Conservation (phyloP, 2,113 vertebrate genomes). For the Labeo rohita region DNA sequence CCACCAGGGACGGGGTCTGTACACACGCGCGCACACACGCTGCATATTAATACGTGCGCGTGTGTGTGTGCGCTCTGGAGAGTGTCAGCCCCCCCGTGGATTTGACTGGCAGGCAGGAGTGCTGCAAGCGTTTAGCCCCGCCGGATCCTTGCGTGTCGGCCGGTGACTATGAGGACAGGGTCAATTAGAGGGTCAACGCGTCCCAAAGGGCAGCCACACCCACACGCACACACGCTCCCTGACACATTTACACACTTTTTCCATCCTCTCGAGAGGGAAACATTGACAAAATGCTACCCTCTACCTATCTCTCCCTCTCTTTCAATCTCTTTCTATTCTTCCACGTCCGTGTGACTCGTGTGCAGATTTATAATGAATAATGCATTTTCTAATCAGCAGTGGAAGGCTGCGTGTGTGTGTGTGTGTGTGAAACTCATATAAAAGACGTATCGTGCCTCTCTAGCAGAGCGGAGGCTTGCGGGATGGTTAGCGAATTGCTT, state of each 20-base stretch:
- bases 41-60: slow-evolving; percentile 56
- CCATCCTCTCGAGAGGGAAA: neutral
- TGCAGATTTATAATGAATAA: slow-evolving; percentile 60
- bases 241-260: slow-evolving; percentile 27
- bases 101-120: slow-evolving; percentile 57
- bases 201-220: slow-evolving; percentile 50
- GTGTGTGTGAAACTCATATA: slow-evolving; percentile 35
- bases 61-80: slow-evolving; percentile 35
- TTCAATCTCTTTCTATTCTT: slow-evolving; percentile 15
- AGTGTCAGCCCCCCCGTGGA: slow-evolving; percentile 42
- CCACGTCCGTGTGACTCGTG: slow-evolving; percentile 43
- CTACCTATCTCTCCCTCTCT: neutral
- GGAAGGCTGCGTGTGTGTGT: slow-evolving; percentile 39
- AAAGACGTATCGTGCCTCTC: slow-evolving; percentile 23
- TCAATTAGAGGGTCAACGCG: slow-evolving; percentile 62
- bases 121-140: slow-evolving; percentile 59
- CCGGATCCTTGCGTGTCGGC: slow-evolving; percentile 47
- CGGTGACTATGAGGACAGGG: slow-evolving; percentile 51
- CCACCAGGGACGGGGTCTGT: slow-evolving; percentile 28
- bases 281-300: slow-evolving; percentile 13
- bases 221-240: slow-evolving; percentile 20
- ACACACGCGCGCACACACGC: slow-evolving; percentile 18
- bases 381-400: slow-evolving; percentile 61
- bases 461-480: slow-evolving; percentile 3
- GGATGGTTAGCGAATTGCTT: slow-evolving; percentile 1